Conservation (phyloP, 2,888 invertebrate genomes). For the Hoplodrina blanda region DNA sequence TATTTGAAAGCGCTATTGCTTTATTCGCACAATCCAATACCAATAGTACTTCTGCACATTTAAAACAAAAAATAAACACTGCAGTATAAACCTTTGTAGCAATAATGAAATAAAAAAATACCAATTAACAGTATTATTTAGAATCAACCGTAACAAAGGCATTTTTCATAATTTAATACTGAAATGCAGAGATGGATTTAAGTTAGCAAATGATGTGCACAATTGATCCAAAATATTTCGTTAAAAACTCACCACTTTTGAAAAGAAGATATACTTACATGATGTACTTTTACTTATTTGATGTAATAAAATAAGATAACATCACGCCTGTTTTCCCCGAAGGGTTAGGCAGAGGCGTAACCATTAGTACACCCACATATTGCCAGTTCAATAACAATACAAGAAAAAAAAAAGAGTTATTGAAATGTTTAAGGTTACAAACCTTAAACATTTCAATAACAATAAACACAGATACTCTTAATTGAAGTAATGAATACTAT, state of each 20-base stretch:
- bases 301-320: no score
- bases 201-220: not conserved
- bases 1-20: constrained; percentile 7
- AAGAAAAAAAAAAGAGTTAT: no score
- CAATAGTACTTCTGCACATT: not conserved
- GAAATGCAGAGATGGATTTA: constrained; percentile 37
- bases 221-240: not conserved
- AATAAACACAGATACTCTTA: no score
- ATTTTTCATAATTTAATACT: constrained; percentile 21
- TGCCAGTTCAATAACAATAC: no score
- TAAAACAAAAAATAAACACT: not conserved
- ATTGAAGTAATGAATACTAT: no score
- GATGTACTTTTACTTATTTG: no score
- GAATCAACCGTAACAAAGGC: constrained; percentile 36
- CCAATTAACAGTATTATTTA: not conserved
- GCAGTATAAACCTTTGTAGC: not conserved
- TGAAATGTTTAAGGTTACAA: no score
- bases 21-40: not conserved
- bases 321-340: no score
- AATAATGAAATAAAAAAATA: not conserved
- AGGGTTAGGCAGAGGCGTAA: no score
- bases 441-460: no score
- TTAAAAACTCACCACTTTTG: not conserved
- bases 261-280: not conserved
- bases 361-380: no score